Evolutionary conservation across 1,140 invertebrate genomes (phyloP).

Genomic region (Drosophila melanogaster): Release_6_plus_ISO1_MT NC_004354.4:11219501-11220000

Average conservation of each 20-base stretch:
- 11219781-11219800: conserved; percentile 35
- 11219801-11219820: conserved; percentile 30
- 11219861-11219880: conserved; percentile 8
- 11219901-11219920: conserved; percentile 60
- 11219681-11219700: conserved; percentile 42
- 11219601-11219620: conserved; percentile 41
- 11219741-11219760: conserved; percentile 29
- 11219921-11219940: conserved; percentile 63
- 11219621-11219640: conserved; percentile 79
- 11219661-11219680: conserved; percentile 56
- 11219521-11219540: conserved; percentile 56
- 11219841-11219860: conserved; percentile 24
- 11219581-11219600: conserved; percentile 57
- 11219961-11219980: neutral
- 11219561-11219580: conserved; percentile 37
- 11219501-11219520: conserved; percentile 56
- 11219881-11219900: conserved; percentile 14
- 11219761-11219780: conserved; percentile 51
- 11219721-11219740: conserved; percentile 8
- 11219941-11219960: conserved; percentile 5
- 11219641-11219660: conserved; percentile 68
- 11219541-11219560: conserved; percentile 50
- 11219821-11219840: conserved; percentile 63
- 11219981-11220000: too few species aligned
- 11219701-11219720: conserved; percentile 45